Percentiles rank a stretch among this genome's conserved stretches.
phyloP scores from a whole-genome alignment of 1,140 invertebrate genomes.

The Pantala flavescens region DNA sequence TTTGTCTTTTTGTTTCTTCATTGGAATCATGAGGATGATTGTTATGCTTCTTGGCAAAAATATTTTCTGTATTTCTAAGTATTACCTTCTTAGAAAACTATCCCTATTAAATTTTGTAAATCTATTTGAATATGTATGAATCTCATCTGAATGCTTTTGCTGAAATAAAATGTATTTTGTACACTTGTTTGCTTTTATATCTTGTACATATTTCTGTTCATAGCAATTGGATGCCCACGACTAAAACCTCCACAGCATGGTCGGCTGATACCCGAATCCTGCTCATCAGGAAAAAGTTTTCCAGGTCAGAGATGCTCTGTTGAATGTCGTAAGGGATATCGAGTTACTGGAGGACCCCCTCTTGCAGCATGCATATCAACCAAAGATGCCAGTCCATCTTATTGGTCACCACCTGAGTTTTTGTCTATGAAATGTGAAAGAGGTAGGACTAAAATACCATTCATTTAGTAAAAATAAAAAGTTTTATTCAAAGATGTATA shows the following conservation, averaged over 20 bases:
- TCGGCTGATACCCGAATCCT: conserved; percentile 35
- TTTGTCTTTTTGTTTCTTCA: too few relatives aligned
- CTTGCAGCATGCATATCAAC: not conserved
- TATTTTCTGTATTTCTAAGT: too few relatives aligned
- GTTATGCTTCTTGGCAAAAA: too few relatives aligned
- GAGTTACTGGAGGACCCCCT: conserved; percentile 18
- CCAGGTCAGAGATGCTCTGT: conserved; percentile 35
- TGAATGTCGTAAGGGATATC: conserved; percentile 21
- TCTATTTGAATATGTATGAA: too few relatives aligned
- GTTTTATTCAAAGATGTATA: too few relatives aligned
- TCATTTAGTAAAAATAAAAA: not conserved
- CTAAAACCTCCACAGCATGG: conserved; percentile 34
- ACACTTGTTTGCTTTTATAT: not conserved
- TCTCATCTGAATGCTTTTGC: too few relatives aligned
- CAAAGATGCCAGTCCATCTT: not conserved
- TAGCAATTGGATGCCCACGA: conserved; percentile 34
- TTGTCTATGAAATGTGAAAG: not conserved
- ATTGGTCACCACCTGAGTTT: not conserved
- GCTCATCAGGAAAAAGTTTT: conserved; percentile 32
- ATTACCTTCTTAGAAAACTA: too few relatives aligned
- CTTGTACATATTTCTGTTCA: conserved; percentile 18
- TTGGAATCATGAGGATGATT: too few relatives aligned
- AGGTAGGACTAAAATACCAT: not conserved
- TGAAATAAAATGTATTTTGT: too few relatives aligned
- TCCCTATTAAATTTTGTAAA: too few relatives aligned